Percentiles rank a stretch among this genome's conserved stretches.
phyloP scores from a whole-genome alignment of 2,888 invertebrate genomes.

The Scotopteryx bipunctaria region DNA sequence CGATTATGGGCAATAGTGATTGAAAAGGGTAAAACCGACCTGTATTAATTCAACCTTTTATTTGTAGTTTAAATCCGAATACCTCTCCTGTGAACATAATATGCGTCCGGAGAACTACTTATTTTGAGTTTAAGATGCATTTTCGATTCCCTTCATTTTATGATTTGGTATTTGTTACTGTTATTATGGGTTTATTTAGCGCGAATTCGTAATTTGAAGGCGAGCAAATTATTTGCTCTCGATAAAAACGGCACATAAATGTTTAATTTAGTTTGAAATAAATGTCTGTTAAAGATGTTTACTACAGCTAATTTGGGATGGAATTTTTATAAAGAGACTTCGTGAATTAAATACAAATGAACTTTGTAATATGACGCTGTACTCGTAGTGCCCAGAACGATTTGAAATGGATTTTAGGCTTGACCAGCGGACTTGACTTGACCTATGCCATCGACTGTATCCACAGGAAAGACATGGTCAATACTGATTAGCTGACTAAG shows the following conservation, averaged over 20 bases:
- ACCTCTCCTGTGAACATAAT: conserved; percentile 50
- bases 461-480: no score
- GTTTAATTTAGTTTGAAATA: background rate
- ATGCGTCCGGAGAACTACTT: conserved; percentile 40
- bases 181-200: conserved; percentile 33
- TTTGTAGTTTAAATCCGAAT: conserved; percentile 57
- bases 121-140: conserved; percentile 29
- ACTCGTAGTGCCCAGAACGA: no score
- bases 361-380: no score
- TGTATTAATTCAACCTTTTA: conserved; percentile 60
- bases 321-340: no score
- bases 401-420: no score
- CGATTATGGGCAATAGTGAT: conserved; percentile 81
- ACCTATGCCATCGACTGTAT: no score
- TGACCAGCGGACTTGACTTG: no score
- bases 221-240: conserved; percentile 15
- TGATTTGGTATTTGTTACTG: conserved; percentile 31
- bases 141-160: conserved; percentile 34
- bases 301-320: no score
- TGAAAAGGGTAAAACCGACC: conserved; percentile 76
- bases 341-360: no score
- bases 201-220: conserved; percentile 22
- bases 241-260: conserved; percentile 5
- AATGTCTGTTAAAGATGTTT: background rate
- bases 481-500: no score